Percentiles rank a stretch among this genome's conserved stretches.
Evolutionary conservation across 2,888 invertebrate species (phyloP).

Genomic region (Eupithecia centaureata): DNA sequence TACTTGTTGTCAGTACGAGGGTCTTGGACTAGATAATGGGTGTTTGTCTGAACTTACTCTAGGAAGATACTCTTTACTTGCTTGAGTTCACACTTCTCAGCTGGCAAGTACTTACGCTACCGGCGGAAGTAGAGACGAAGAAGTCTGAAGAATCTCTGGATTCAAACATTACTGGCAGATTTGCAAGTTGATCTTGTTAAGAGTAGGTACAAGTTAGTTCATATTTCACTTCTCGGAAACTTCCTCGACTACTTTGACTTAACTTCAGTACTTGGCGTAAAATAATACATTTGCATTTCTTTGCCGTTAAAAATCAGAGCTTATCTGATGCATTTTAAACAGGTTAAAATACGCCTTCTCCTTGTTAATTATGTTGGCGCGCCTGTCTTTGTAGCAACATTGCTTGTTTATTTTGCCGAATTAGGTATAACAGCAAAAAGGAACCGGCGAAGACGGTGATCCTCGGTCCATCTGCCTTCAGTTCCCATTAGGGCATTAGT

Average conservation of each 20-base stretch:
- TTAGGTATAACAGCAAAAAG: background rate
- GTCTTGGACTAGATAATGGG: background rate
- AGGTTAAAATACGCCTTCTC: slow-evolving; percentile 5
- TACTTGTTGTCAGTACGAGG: background rate
- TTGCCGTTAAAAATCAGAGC: slow-evolving; percentile 14
- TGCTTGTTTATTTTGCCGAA: background rate
- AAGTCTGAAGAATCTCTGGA: too few species aligned
- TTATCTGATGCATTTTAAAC: slow-evolving; percentile 26
- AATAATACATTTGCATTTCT: slow-evolving; percentile 22
- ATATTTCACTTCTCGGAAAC: background rate
- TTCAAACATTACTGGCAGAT: background rate
- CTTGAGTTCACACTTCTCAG: too few species aligned
- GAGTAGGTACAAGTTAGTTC: background rate
- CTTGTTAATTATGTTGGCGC: slow-evolving; percentile 13
- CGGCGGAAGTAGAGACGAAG: background rate
- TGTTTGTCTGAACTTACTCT: background rate
- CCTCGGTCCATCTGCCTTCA: slow-evolving; percentile 5
- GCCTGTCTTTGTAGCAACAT: background rate
- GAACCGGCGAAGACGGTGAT: background rate
- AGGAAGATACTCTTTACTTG: background rate
- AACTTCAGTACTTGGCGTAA: background rate
- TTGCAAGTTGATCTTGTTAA: background rate
- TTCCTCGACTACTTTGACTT: background rate
- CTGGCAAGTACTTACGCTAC: background rate
- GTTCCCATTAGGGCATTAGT: slow-evolving; percentile 8